phyloP scores from a whole-genome alignment of 2,113 vertebrate species.

The Antidorcas marsupialis region DNA sequence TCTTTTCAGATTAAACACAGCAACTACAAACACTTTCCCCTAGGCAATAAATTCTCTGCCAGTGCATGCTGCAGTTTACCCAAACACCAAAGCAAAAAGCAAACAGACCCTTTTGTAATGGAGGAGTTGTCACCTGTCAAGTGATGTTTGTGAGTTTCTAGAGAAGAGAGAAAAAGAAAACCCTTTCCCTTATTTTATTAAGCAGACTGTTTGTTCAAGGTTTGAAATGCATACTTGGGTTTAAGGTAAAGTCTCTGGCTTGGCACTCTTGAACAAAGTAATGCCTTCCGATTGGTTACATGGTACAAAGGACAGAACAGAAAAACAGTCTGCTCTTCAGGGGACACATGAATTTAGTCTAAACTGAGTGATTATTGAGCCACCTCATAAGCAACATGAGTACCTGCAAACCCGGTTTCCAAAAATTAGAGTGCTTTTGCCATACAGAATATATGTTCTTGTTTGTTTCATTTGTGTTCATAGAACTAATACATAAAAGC shows the following conservation, averaged over 20 bases:
- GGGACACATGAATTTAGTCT: neutral
- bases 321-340: neutral
- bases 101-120: constrained; percentile 78
- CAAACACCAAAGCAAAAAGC: constrained; percentile 81
- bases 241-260: constrained; percentile 59
- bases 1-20: constrained; percentile 89
- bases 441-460: neutral
- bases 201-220: constrained; percentile 80
- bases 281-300: constrained; percentile 42
- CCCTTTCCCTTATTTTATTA: constrained; percentile 78
- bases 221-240: constrained; percentile 76
- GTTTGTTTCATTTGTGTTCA: neutral
- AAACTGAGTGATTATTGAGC: neutral
- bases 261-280: constrained; percentile 55
- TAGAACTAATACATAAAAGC: neutral
- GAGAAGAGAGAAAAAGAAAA: constrained; percentile 74
- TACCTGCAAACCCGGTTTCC: neutral
- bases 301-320: constrained; percentile 36
- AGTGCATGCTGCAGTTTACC: constrained; percentile 74
- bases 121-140: constrained; percentile 83
- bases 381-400: neutral
- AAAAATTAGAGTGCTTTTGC: neutral
- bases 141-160: constrained; percentile 81
- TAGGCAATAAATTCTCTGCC: constrained; percentile 84
- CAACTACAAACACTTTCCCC: constrained; percentile 86